Conservation (phyloP, 2,113 vertebrate genomes). For the Tursiops truncatus region DNA sequence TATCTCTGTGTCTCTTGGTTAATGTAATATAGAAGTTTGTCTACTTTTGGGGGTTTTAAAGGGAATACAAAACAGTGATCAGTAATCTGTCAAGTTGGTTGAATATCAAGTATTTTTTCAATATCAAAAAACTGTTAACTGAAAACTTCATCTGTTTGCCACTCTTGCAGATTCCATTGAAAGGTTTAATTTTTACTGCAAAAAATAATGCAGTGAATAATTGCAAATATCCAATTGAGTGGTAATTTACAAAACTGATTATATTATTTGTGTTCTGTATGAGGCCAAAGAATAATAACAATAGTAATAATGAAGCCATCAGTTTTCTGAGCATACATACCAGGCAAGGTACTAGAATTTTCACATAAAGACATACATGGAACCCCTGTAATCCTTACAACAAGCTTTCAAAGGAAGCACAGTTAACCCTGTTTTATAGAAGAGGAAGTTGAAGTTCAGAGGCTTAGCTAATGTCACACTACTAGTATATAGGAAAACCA, state of each 20-base stretch:
- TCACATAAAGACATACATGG: background rate
- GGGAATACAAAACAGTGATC: background rate
- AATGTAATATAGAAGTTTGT: background rate
- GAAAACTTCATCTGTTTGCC: background rate
- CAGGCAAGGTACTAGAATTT: background rate
- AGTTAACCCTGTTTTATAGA: background rate
- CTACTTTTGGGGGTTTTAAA: background rate
- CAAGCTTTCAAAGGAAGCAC: background rate
- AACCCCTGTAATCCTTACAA: background rate
- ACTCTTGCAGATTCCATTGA: background rate
- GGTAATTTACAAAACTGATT: background rate
- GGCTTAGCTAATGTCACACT: background rate
- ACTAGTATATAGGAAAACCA: background rate
- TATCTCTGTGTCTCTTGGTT: background rate
- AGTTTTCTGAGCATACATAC: background rate
- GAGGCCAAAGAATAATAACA: background rate
- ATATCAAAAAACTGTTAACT: background rate
- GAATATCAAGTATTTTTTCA: background rate
- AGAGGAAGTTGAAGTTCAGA: background rate
- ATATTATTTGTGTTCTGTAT: background rate
- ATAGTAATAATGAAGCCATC: background rate
- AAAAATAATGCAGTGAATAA: background rate
- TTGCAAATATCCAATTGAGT: background rate
- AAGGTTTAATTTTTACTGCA: background rate
- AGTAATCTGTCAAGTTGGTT: background rate